A percentile compares a stretch with the other conserved stretches of the same genome.
phyloP scores from a whole-genome alignment of 2,888 invertebrate species.

The Erebia aethiops region DNA sequence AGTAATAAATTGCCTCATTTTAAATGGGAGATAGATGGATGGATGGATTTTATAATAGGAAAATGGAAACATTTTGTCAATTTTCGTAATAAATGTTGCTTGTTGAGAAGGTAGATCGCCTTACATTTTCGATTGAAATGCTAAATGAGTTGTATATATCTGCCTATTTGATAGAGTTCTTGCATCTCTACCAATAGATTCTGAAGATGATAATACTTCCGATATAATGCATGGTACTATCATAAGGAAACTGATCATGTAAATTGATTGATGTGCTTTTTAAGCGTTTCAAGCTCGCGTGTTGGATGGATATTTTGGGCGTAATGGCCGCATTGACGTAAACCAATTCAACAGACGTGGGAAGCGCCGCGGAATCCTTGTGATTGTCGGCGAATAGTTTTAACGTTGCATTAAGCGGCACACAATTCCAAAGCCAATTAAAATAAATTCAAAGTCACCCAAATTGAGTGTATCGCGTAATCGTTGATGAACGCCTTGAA shows the following conservation, averaged over 20 bases:
- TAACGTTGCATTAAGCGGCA: constrained; percentile 54
- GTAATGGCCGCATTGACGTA: constrained; percentile 74
- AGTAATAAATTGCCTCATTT: constrained; percentile 31
- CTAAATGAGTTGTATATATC: not conserved
- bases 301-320: constrained; percentile 65
- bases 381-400: constrained; percentile 56
- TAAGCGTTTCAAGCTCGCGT: constrained; percentile 62
- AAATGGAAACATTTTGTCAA: constrained; percentile 24
- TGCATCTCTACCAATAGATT: not conserved
- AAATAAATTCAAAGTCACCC: constrained; percentile 39
- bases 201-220: not conserved
- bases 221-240: not conserved
- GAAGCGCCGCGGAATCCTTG: constrained; percentile 65
- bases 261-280: constrained; percentile 77
- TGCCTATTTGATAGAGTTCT: not conserved
- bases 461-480: constrained; percentile 30
- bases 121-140: not conserved
- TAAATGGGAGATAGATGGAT: constrained; percentile 12
- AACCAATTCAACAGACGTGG: constrained; percentile 69
- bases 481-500: constrained; percentile 16
- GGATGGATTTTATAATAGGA: constrained; percentile 8
- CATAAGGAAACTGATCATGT: constrained; percentile 47
- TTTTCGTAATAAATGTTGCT: constrained; percentile 18
- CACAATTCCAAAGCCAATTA: constrained; percentile 46
- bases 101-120: not conserved